Evolutionary conservation across 2,113 vertebrate species (phyloP), one percentile per base, ranked within the genome.

Genomic region (Vireo altiloquus): DNA sequence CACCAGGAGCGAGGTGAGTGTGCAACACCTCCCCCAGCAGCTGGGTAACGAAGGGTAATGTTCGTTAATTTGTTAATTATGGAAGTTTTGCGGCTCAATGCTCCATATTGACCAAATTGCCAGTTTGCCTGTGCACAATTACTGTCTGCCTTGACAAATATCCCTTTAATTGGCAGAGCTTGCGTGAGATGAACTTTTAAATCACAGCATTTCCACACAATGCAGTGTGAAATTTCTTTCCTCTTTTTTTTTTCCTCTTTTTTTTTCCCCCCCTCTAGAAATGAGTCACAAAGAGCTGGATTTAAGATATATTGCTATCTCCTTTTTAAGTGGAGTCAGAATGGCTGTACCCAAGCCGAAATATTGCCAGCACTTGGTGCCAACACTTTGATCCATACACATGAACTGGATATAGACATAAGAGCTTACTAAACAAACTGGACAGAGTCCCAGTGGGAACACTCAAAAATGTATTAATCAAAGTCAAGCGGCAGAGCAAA

Each of bases 381-480:
- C 97, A 89, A 78, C 84, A 69, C 95, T 96, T 95, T 97, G 97
- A 98, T 97, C 97, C 96, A 86, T 92, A 33, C 87, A 84, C 96
- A 80, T 70, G 94, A 96, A 97, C 95, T 96, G 91, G 92, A 94
- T 97, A 96, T 89, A 97, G 97, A 98, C 98, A 96, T 93, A 95
- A 97, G 96, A 95, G 97, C 97, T 97, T 96, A 97, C 97, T 97
- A 97, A 95, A 97, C 96, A 97, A 97, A 96, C 97, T 97, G 97
- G 96, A 97, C 90, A 95, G 95, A 89, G 91, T 94, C 97, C 98
- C 97, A 68, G 77, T 57, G 97, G 98, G 97, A 97, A 97, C 93
- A 95, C 96, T 97, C 97, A 95, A 96, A 82, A 80, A 97, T 96
- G 89, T 96, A 98, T 98, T 98, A 97, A 98, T 98, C 98, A 98